phyloP scores from a whole-genome alignment of 2,888 invertebrate species.

The Hydraecia micacea region DNA sequence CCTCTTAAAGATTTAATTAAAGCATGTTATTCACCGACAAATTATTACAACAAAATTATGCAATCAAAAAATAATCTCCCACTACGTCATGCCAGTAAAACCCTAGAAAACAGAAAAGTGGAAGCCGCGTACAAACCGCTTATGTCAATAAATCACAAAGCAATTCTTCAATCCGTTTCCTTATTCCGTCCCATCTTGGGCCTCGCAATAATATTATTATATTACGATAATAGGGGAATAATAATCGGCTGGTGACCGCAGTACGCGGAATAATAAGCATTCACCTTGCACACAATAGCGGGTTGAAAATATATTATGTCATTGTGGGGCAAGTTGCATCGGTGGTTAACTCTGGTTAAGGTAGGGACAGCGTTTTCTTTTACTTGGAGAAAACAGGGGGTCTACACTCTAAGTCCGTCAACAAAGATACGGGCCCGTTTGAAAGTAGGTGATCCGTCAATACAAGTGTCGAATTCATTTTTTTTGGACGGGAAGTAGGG shows the following conservation, averaged over 20 bases:
- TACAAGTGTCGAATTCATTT: no score
- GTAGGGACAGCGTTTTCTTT: neutral
- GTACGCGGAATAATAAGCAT: conserved; percentile 76
- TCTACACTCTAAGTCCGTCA: no score
- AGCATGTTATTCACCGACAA: neutral
- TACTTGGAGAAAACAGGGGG: neutral
- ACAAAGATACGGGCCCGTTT: no score
- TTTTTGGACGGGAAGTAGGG: no score
- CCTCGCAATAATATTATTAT: conserved; percentile 77
- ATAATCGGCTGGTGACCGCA: conserved; percentile 82
- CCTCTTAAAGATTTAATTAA: neutral
- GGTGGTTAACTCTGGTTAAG: conserved; percentile 56
- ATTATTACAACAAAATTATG: neutral
- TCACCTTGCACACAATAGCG: conserved; percentile 80
- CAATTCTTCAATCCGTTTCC: conserved; percentile 77
- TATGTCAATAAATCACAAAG: conserved; percentile 77
- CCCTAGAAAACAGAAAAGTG: conserved; percentile 47
- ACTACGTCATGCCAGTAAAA: neutral
- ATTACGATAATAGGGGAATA: conserved; percentile 78
- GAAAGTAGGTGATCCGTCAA: no score
- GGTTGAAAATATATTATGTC: conserved; percentile 80
- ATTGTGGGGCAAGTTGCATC: conserved; percentile 68
- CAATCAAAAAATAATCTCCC: neutral
- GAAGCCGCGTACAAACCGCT: conserved; percentile 71
- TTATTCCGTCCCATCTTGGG: conserved; percentile 78